Percentiles rank a stretch among this genome's conserved stretches.
Conservation (phyloP, 2,888 invertebrate species). For the Lysandra coridon region DNA sequence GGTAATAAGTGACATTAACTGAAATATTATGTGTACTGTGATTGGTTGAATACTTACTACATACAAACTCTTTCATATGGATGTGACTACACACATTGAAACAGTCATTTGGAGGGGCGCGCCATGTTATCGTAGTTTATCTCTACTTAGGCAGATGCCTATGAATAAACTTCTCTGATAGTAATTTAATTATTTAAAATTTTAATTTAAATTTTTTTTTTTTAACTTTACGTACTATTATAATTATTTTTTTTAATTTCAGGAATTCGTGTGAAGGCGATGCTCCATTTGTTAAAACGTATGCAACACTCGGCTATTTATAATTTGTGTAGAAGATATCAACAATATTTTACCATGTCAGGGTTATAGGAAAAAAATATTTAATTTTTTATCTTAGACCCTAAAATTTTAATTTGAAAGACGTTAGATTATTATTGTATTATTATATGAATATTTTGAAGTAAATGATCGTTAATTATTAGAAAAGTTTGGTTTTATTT, state of each 20-base stretch:
- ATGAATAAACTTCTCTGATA: too few species aligned
- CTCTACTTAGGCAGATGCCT: too few species aligned
- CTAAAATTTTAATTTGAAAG: slow-evolving; percentile 66
- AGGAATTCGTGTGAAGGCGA: slow-evolving; percentile 93
- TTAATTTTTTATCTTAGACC: slow-evolving; percentile 73
- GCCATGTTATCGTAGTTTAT: too few species aligned
- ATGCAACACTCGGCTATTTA: slow-evolving; percentile 95
- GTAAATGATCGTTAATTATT: slow-evolving; percentile 81
- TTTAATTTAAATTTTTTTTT: too few species aligned
- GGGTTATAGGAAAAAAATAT: slow-evolving; percentile 63
- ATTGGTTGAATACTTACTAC: too few species aligned
- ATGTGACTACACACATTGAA: too few species aligned
- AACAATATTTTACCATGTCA: slow-evolving; percentile 69
- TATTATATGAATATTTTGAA: slow-evolving; percentile 77
- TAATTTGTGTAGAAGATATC: slow-evolving; percentile 82
- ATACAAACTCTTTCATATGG: too few species aligned
- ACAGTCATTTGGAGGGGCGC: too few species aligned
- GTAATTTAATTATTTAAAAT: too few species aligned
- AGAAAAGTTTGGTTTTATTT: slow-evolving; percentile 69
- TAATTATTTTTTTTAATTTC: slow-evolving; percentile 67
- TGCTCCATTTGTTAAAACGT: slow-evolving; percentile 95
- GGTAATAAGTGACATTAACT: too few species aligned
- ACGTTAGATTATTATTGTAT: slow-evolving; percentile 69
- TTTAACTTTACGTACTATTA: not conserved
- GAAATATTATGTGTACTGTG: too few species aligned